A percentile compares a stretch with the other conserved stretches of the same genome.
Evolutionary conservation across 1,140 invertebrate genomes (phyloP).

Genomic region (Aphaenogaster rudis): DNA sequence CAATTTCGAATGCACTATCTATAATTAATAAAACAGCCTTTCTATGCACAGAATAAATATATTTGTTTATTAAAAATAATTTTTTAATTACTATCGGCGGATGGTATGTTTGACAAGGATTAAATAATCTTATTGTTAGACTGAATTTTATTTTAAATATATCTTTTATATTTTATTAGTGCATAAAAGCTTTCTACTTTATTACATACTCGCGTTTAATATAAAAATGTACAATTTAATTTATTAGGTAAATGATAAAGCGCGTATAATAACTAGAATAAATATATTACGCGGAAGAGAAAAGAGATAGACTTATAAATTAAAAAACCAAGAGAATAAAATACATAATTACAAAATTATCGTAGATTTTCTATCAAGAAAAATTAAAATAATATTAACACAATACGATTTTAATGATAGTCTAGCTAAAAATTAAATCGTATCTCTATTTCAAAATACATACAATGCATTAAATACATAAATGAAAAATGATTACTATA

Average conservation of each 20-base stretch:
- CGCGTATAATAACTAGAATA: background rate
- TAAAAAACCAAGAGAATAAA: background rate
- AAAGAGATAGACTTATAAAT: background rate
- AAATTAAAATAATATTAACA: too few relatives aligned
- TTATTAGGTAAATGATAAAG: constrained; percentile 23
- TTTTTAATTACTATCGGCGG: background rate
- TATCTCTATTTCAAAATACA: background rate
- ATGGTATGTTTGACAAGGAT: background rate
- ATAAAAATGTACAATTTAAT: constrained; percentile 6
- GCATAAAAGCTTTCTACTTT: background rate
- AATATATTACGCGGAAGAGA: constrained; percentile 1
- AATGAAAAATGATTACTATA: background rate
- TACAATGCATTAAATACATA: background rate
- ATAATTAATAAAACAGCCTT: background rate
- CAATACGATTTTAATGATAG: background rate
- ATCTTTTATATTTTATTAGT: background rate
- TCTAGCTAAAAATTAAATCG: background rate
- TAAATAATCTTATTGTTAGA: background rate
- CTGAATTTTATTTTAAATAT: constrained; percentile 6
- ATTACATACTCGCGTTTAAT: background rate
- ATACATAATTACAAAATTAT: background rate
- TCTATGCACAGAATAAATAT: background rate
- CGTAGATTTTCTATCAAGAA: background rate
- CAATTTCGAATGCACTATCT: background rate
- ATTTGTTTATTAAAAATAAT: background rate